These are phyloP conservation scores for Clostera curtula DNA, from an alignment of 2,888 invertebrate species.

Conservation along the genomic window DNA sequence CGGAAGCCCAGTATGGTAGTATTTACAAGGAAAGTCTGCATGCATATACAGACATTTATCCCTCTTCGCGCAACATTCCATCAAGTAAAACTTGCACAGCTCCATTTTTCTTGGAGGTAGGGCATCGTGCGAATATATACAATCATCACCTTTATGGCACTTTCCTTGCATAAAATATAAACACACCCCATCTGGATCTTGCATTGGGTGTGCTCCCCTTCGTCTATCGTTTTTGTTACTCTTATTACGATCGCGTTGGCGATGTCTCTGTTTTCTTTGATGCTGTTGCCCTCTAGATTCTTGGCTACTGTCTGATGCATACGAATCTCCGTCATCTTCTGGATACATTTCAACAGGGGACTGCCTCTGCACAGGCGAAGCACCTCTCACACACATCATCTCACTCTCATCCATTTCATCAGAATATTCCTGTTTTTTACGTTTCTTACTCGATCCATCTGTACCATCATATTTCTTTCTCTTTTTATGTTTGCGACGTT, in stretches of 20 bases:
- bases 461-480: conserved; percentile 75
- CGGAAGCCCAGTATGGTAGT: conserved; percentile 93
- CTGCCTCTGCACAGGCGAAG: conserved; percentile 76
- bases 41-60: conserved; percentile 98
- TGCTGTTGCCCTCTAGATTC: conserved; percentile 68
- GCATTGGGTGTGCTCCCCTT: conserved; percentile 74
- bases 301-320: conserved; percentile 72
- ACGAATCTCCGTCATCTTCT: conserved; percentile 73
- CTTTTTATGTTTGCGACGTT: conserved; percentile 70
- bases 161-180: conserved; percentile 92
- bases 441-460: conserved; percentile 74
- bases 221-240: conserved; percentile 69
- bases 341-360: conserved; percentile 46
- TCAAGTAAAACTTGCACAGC: conserved; percentile 96
- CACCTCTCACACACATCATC: conserved; percentile 86
- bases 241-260: conserved; percentile 65
- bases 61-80: conserved; percentile 96
- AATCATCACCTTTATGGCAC: conserved; percentile 89
- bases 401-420: conserved; percentile 84
- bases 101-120: conserved; percentile 91
- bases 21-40: conserved; percentile 97
- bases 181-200: conserved; percentile 84
- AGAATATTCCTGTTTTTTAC: conserved; percentile 68
- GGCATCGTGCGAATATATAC: conserved; percentile 90
- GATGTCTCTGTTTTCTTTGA: conserved; percentile 57